Evolutionary conservation across 2,113 vertebrate genomes (phyloP).

Genomic region (Castor canadensis): DNA sequence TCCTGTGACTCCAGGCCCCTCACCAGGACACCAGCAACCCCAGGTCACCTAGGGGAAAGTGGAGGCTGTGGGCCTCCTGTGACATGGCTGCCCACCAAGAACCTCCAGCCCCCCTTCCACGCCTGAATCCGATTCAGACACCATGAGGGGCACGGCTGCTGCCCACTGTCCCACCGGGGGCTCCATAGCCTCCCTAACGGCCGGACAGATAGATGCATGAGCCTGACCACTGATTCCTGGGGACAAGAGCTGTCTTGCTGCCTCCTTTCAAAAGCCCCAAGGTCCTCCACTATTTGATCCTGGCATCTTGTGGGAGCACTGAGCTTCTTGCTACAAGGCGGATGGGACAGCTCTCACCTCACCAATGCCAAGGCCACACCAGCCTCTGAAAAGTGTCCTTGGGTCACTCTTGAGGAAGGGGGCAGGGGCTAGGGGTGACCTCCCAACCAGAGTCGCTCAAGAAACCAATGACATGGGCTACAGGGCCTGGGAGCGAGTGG

Average conservation of each 20-base stretch:
- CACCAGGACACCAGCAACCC: background rate
- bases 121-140: accelerated
- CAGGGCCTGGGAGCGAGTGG: background rate
- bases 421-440: background rate
- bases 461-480: background rate
- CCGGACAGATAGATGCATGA: background rate
- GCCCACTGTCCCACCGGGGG: background rate
- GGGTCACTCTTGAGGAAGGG: background rate
- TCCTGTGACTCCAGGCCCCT: background rate
- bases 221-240: accelerated
- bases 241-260: background rate
- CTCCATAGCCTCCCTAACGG: background rate
- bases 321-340: accelerated
- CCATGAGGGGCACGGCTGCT: no score
- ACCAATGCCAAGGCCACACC: accelerated
- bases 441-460: background rate
- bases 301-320: background rate
- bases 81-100: no score
- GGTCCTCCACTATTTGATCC: background rate
- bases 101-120: background rate
- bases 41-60: background rate
- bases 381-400: background rate
- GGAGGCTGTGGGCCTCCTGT: accelerated
- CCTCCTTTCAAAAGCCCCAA: background rate
- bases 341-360: background rate